Percentiles rank a stretch among this genome's conserved stretches.
These are phyloP conservation scores for Calameuta filiformis DNA, from an alignment of 2,888 invertebrate species.

Conservation along the genomic window DNA sequence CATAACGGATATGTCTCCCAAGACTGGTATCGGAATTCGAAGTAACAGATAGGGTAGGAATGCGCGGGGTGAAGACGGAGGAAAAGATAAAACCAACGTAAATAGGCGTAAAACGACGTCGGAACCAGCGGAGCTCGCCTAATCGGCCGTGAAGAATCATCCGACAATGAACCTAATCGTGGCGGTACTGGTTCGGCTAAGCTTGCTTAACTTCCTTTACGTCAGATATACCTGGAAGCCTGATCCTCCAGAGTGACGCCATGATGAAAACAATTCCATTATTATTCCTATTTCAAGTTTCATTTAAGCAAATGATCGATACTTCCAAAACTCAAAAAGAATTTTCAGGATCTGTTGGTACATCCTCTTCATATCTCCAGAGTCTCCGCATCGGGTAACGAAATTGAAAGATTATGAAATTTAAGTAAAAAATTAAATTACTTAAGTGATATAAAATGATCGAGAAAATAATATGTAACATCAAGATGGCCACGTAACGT, in stretches of 20 bases:
- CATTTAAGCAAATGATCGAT: not conserved
- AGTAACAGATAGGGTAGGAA: not conserved
- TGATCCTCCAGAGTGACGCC: not conserved
- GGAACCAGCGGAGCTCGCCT: not conserved
- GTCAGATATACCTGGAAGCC: not conserved
- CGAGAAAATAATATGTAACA: not conserved
- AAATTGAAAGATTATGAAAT: not conserved
- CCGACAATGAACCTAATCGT: conserved; percentile 12
- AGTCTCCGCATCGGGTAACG: not conserved
- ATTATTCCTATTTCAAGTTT: not conserved
- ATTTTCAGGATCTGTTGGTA: not conserved
- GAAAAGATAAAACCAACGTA: not conserved
- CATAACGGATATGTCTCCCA: conserved; percentile 7
- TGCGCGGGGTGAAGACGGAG: not conserved
- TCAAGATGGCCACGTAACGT: not conserved
- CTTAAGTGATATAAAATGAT: not conserved
- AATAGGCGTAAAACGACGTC: not conserved
- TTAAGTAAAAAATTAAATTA: not conserved
- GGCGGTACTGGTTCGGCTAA: not conserved
- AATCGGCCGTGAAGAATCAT: conserved; percentile 6
- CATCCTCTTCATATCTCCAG: not conserved
- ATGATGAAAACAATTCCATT: not conserved
- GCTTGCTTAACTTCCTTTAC: conserved; percentile 6
- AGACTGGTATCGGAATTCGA: not conserved
- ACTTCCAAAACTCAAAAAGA: not conserved